Evolutionary conservation across 2,888 invertebrate genomes (phyloP).

Genomic region (Drymonia ruficornis): DNA sequence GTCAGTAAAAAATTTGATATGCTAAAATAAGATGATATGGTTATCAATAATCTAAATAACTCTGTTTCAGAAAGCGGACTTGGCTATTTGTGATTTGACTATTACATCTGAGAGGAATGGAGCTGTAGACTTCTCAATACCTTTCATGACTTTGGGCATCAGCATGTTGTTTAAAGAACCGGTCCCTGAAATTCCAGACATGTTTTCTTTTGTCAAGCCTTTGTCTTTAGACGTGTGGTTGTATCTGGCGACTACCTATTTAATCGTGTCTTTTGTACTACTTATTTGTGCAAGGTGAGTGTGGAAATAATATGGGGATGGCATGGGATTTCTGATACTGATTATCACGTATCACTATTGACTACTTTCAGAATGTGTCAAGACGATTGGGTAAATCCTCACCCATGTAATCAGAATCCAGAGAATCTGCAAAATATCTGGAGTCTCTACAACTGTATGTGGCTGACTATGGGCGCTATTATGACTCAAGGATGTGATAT

Average conservation of each 20-base stretch:
- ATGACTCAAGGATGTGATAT: slow-evolving; percentile 98
- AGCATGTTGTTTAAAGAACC: slow-evolving; percentile 94
- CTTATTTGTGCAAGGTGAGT: slow-evolving; percentile 91
- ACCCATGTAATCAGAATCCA: slow-evolving; percentile 93
- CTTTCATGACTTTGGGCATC: slow-evolving; percentile 97
- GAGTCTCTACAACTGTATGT: slow-evolving; percentile 94
- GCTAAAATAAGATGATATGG: too few species aligned
- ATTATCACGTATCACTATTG: too few species aligned
- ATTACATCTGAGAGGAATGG: slow-evolving; percentile 95
- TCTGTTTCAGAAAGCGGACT: slow-evolving; percentile 91
- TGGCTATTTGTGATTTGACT: slow-evolving; percentile 97
- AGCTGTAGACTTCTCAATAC: slow-evolving; percentile 96
- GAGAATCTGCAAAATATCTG: slow-evolving; percentile 95
- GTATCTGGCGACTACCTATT: slow-evolving; percentile 93
- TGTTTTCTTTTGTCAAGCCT: slow-evolving; percentile 95
- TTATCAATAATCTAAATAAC: background rate
- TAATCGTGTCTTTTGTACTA: slow-evolving; percentile 92
- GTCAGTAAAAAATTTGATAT: too few species aligned
- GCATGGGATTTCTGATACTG: too few species aligned
- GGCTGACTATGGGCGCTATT: slow-evolving; percentile 96
- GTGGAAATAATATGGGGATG: background rate
- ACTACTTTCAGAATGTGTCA: slow-evolving; percentile 89
- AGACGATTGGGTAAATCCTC: slow-evolving; percentile 97
- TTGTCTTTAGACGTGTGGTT: slow-evolving; percentile 94
- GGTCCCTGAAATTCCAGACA: slow-evolving; percentile 89